Percentiles rank a stretch among this genome's conserved stretches.
phyloP scores from a whole-genome alignment of 2,797 vertebrate species.

The Schizopygopsis pylzovi region DNA sequence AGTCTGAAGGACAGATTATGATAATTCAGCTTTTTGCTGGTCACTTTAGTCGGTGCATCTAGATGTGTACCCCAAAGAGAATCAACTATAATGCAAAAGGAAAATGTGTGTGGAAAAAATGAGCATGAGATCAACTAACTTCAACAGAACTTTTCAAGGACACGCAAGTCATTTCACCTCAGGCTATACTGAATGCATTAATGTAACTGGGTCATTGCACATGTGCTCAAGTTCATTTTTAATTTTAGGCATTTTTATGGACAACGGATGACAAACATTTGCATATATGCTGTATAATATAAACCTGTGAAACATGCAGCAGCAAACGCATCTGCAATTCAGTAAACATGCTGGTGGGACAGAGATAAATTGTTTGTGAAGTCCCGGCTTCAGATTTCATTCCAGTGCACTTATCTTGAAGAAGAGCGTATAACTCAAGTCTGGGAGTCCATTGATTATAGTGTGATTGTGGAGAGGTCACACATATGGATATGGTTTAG shows the following conservation, averaged over 20 bases:
- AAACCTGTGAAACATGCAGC: constrained; percentile 13
- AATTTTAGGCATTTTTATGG: constrained; percentile 4
- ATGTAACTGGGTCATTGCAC: constrained; percentile 35
- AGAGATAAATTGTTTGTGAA: constrained; percentile 16
- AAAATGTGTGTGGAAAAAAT: not conserved
- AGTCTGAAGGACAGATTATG: constrained; percentile 45
- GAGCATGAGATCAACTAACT: constrained; percentile 9
- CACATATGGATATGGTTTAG: constrained; percentile 5
- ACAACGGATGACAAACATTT: constrained; percentile 30
- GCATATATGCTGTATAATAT: constrained; percentile 26
- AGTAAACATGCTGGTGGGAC: constrained; percentile 31
- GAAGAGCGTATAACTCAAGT: constrained; percentile 23
- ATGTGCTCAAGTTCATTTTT: constrained; percentile 21
- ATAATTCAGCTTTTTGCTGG: constrained; percentile 50
- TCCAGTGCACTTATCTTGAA: constrained; percentile 13
- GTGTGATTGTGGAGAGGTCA: not conserved
- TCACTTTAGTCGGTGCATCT: constrained; percentile 23
- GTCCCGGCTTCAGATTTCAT: constrained; percentile 28
- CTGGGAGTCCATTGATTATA: constrained; percentile 17
- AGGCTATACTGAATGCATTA: constrained; percentile 36
- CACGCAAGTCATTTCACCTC: constrained; percentile 34
- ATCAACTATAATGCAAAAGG: constrained; percentile 14
- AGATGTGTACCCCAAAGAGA: constrained; percentile 11
- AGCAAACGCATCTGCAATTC: constrained; percentile 29
- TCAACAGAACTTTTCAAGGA: constrained; percentile 32